A percentile compares a stretch with the other conserved stretches of the same genome.
Conservation (phyloP, 2,797 vertebrate genomes). For the Anniella stebbinsi region DNA sequence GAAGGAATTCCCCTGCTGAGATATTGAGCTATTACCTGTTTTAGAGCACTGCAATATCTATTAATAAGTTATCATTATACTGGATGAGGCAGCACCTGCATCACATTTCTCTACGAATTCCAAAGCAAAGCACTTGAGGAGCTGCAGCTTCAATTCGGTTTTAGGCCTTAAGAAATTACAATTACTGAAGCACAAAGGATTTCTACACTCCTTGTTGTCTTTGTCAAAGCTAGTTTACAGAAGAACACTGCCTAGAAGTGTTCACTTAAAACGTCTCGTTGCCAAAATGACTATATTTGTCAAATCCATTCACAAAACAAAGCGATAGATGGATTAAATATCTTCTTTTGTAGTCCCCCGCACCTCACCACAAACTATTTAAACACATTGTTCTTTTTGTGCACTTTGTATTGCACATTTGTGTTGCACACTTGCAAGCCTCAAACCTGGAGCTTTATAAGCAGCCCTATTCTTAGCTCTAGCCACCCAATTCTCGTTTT, state of each 20-base stretch:
- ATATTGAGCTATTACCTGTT: background rate
- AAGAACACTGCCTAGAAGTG: background rate
- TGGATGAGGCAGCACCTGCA: background rate
- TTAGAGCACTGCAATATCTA: background rate
- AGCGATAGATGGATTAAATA: background rate
- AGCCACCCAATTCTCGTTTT: background rate
- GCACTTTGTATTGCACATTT: background rate
- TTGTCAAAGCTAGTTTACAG: background rate
- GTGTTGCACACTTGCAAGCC: background rate
- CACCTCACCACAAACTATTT: accelerated
- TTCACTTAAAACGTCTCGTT: background rate
- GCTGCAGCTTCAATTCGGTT: background rate
- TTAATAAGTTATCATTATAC: background rate
- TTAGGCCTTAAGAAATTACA: background rate
- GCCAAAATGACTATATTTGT: accelerated
- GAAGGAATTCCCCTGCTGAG: background rate
- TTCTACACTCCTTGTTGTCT: background rate
- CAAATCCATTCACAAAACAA: accelerated
- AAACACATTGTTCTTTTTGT: background rate
- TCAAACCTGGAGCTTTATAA: background rate
- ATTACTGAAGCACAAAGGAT: conserved; percentile 7
- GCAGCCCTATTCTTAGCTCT: background rate
- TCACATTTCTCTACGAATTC: background rate
- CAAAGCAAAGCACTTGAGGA: background rate
- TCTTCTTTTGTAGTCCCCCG: background rate